A percentile compares a stretch with the other conserved stretches of the same genome.
Evolutionary conservation across 2,113 vertebrate genomes (phyloP).

Genomic region (Cryptomyrus ogoouensis): DNA sequence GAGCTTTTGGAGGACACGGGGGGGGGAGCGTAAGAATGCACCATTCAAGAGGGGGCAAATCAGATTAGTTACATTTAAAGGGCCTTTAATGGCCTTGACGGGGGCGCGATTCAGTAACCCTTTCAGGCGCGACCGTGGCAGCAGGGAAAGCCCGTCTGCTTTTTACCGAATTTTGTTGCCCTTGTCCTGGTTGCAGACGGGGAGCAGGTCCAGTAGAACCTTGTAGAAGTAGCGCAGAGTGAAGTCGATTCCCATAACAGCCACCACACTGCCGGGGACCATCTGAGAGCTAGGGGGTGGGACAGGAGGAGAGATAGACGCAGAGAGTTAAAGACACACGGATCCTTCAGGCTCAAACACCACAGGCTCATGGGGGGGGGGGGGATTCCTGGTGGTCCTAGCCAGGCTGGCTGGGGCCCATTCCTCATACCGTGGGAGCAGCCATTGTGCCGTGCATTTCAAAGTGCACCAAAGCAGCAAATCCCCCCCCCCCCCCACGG

Average conservation of each 20-base stretch:
- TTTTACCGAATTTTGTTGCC: slow-evolving; percentile 91
- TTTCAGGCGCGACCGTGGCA: slow-evolving; percentile 6
- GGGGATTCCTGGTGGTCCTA: neutral
- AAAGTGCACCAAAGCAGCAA: slow-evolving; percentile 20
- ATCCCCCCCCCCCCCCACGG: neutral
- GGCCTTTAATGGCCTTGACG: slow-evolving; percentile 28
- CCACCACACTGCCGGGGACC: slow-evolving; percentile 82
- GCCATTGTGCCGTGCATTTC: neutral
- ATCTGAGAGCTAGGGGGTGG: slow-evolving; percentile 62
- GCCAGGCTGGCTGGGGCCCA: neutral
- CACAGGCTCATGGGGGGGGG: neutral
- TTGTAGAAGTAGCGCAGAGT: slow-evolving; percentile 96
- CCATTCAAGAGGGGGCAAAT: slow-evolving; percentile 36
- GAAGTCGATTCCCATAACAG: slow-evolving; percentile 98
- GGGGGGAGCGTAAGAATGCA: slow-evolving; percentile 23
- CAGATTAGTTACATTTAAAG: slow-evolving; percentile 39
- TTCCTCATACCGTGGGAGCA: slow-evolving; percentile 3
- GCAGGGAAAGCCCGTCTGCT: neutral
- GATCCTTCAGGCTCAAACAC: neutral
- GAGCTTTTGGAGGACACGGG: slow-evolving; percentile 22
- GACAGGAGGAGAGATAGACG: neutral
- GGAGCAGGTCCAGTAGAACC: slow-evolving; percentile 88
- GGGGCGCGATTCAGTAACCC: slow-evolving; percentile 25
- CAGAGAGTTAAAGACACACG: neutral
- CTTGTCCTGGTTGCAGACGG: slow-evolving; percentile 91